Percentiles rank a stretch among this genome's conserved stretches.
Conservation (phyloP, 2,888 invertebrate species). For the Argyra leucocephala region DNA sequence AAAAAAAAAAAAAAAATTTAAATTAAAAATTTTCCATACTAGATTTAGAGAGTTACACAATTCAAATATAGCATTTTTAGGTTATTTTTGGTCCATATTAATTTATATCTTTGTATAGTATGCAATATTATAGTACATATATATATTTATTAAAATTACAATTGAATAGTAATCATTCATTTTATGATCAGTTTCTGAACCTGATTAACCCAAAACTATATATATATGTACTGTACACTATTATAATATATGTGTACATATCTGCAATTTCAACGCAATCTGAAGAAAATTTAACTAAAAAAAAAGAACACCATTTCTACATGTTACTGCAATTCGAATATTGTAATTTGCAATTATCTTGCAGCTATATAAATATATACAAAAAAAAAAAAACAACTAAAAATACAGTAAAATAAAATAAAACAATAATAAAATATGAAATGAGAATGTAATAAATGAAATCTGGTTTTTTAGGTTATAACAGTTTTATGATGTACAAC, state of each 20-base stretch:
- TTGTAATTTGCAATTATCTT: slow-evolving; percentile 3
- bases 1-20: too few relatives aligned
- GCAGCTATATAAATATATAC: neutral
- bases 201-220: slow-evolving; percentile 2
- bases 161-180: neutral
- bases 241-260: too few relatives aligned
- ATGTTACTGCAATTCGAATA: neutral
- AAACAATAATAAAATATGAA: neutral
- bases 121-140: too few relatives aligned
- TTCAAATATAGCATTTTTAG: too few relatives aligned
- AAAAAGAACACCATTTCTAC: neutral
- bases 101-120: too few relatives aligned
- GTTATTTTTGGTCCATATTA: too few relatives aligned
- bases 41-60: too few relatives aligned
- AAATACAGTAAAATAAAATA: too few relatives aligned
- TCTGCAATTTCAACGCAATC: neutral
- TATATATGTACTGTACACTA: too few relatives aligned
- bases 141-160: too few relatives aligned
- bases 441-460: neutral
- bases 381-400: too few relatives aligned
- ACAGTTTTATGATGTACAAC: neutral
- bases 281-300: neutral
- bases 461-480: slow-evolving; percentile 5
- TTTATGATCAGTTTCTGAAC: slow-evolving; percentile 1
- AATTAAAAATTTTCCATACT: too few relatives aligned